phyloP scores from a whole-genome alignment of 2,888 invertebrate genomes.

The Nephrotoma appendiculata region DNA sequence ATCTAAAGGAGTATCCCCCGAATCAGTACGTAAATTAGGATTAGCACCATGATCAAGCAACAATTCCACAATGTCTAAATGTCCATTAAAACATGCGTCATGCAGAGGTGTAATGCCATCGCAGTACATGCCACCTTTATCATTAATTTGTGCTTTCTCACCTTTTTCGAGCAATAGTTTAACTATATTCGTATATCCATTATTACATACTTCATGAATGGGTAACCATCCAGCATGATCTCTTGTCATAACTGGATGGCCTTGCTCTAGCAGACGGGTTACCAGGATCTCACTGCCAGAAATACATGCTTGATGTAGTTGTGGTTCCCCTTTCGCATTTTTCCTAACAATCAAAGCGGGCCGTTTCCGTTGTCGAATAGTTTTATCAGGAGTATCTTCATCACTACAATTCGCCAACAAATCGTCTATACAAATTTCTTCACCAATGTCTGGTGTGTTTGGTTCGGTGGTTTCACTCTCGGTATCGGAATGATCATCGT shows the following conservation, averaged over 20 bases:
- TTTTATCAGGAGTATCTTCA: slow-evolving; percentile 26
- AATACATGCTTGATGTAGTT: slow-evolving; percentile 77
- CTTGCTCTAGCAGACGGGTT: slow-evolving; percentile 50
- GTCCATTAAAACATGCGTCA: slow-evolving; percentile 79
- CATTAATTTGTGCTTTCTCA: slow-evolving; percentile 55
- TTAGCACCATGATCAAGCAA: slow-evolving; percentile 66
- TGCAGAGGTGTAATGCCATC: slow-evolving; percentile 79
- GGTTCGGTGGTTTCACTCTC: slow-evolving; percentile 31
- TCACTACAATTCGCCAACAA: slow-evolving; percentile 37
- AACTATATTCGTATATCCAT: slow-evolving; percentile 64
- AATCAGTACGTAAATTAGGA: slow-evolving; percentile 53
- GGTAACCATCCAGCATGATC: slow-evolving; percentile 90
- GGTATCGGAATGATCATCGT: slow-evolving; percentile 26
- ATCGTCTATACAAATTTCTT: slow-evolving; percentile 56
- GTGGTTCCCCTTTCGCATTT: slow-evolving; percentile 82
- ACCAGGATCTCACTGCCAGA: slow-evolving; percentile 58
- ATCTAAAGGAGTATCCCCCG: slow-evolving; percentile 60
- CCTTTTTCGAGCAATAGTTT: slow-evolving; percentile 58
- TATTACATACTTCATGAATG: slow-evolving; percentile 83
- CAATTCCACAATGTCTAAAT: slow-evolving; percentile 59
- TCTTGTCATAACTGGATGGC: slow-evolving; percentile 69
- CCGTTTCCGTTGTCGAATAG: slow-evolving; percentile 32
- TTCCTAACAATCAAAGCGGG: slow-evolving; percentile 44
- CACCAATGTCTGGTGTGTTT: slow-evolving; percentile 48
- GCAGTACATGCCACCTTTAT: slow-evolving; percentile 70